These are phyloP conservation scores for Orius laevigatus DNA, from an alignment of 1,140 invertebrate genomes.

Conservation along the genomic window DNA sequence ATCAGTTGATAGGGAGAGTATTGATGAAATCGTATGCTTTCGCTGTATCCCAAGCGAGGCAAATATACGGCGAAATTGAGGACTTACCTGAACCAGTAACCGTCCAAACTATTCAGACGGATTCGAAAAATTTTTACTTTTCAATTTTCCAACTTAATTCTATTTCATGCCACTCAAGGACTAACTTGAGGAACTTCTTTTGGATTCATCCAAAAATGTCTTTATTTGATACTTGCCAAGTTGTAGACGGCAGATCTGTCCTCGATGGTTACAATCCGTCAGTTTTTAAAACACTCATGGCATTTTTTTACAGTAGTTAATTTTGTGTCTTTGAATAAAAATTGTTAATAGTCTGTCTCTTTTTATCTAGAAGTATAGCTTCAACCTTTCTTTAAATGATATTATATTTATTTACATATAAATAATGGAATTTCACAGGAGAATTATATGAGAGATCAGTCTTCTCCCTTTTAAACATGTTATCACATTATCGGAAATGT, in stretches of 20 bases:
- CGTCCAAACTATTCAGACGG: conserved; percentile 61
- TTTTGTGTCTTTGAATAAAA: too few species aligned
- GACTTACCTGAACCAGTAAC: conserved; percentile 58
- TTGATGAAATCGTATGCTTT: conserved; percentile 54
- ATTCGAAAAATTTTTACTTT: conserved; percentile 59
- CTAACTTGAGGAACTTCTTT: conserved; percentile 55
- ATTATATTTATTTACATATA: too few species aligned
- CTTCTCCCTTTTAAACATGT: too few species aligned
- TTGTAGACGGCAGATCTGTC: conserved; percentile 41
- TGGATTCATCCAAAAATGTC: conserved; percentile 47
- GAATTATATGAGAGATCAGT: too few species aligned
- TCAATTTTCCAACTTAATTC: conserved; percentile 75
- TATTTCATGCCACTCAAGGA: conserved; percentile 39
- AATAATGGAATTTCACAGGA: too few species aligned
- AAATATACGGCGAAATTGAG: conserved; percentile 49
- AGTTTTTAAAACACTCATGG: conserved; percentile 56
- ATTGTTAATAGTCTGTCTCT: too few species aligned
- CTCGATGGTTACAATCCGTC: conserved; percentile 57
- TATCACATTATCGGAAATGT: too few species aligned
- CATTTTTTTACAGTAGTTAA: conserved; percentile 51
- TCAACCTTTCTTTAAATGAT: too few species aligned
- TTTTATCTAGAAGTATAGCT: too few species aligned
- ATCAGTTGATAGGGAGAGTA: conserved; percentile 46
- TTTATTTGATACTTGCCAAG: conserved; percentile 48
- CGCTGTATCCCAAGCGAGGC: conserved; percentile 49